Evolutionary conservation across 2,797 vertebrate genomes (phyloP), one percentile per base, ranked within the genome.

Genomic region (Malacoctenus gilli): DNA sequence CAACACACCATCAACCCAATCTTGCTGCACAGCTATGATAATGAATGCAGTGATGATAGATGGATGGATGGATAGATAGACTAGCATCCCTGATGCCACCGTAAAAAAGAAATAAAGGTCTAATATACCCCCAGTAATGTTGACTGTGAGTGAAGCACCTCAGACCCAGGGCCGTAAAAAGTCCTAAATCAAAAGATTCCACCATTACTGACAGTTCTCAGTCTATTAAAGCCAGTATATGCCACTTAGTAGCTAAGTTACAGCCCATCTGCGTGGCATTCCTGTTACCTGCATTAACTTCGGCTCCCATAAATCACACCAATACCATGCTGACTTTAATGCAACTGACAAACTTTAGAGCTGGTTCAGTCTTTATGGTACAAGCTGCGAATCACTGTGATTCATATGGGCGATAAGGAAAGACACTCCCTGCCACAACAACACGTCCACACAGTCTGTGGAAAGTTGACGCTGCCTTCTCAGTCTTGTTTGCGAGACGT

Each of bases 151-250:
- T 48, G 46, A 75, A 61, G 72, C 53, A 90, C 83, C 84, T 86
- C 81, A 85, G 83, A 85, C 81, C 59, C 15, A 37, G 22, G 65
- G 59, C 64, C 56, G 68, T 84, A 77, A 76, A 55, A 42, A n/a
- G 25, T 72, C 58, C 55, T 86, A 78, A 86, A 87, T 88, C 72
- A 83, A 66, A 58, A 32, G 49, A 68, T 75, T 84, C 37, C 37
- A 78, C 66, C 51, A 38, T 79, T 61, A 57, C 70, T 78, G 85
- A 90, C 86, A 80, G 75, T 75, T 84, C 64, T 85, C 76, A 77
- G 69, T 89, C 87, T 84, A 86, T 89, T 85, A 86, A 83, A 83
- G 79, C 72, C 83, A 89, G 86, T 86, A 87, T 62, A 75, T 74
- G 85, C 77, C 84, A 90, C 86, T 89, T 88, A 89, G 79, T 66